Base-by-base conservation (phyloP, 2,113 vertebrate genomes). In the Ageneiosus marmoratus region DNA sequence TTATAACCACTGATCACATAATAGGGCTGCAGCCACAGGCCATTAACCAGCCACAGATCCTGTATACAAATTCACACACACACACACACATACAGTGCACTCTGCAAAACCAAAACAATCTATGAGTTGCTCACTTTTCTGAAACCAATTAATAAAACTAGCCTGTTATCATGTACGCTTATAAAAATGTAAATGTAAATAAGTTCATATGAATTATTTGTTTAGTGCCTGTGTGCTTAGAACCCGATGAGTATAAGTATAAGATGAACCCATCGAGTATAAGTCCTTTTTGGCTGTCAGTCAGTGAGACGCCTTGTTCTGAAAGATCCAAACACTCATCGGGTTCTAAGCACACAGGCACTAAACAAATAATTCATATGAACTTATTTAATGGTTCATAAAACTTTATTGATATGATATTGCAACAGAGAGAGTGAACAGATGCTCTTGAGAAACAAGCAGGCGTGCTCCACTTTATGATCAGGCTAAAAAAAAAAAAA, bases 331-430 rank as follows among this genome's bases (percentile, higher is more conserved):
- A 70, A 70, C 82, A 63, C 75, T 58, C 46, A 37, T 10, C 4
- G 27, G 20, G 27, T 74, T 50, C 27, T 24, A 46, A 16, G n/a
- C 34, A 46, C 62, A 10, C 62, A 22, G 58, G 48, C 82, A 56
- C 81, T 56, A 53, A 69, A 83, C 82, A 78, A 83, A 84, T 55
- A 11, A 77, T 77, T 72, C 51, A 84, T 62, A 84, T 84, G 41
- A 79, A 84, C 83, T 53, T 83, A 83, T 72, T 78, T 74, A 73
- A 84, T 67, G 73, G 55, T 77, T 77, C 79, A 78, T 78, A 81
- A 73, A 84, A 77, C 48, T 86, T 60, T 83, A 81, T 51, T 48
- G 60, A 81, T 34, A 62, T 79, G 67, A 83, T 83, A 79, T 72
- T 84, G 83, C 76, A 69, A 83, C 74, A 69, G 65, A 72, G 53